Conservation (phyloP, 1,140 invertebrate genomes). For the Lordiphosa stackelbergi region DNA sequence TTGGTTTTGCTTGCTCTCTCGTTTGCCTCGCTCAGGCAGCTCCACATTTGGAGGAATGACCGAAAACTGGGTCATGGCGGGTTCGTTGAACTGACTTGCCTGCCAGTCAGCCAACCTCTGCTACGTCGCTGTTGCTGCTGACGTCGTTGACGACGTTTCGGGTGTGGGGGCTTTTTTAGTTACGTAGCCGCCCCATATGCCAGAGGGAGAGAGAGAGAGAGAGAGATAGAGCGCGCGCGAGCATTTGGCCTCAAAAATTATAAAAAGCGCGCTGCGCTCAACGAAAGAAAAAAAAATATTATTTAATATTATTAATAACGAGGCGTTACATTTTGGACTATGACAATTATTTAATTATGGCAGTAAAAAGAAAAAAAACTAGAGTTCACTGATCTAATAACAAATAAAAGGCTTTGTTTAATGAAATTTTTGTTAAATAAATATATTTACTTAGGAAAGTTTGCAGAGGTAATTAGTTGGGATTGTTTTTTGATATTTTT, state of each 20-base stretch:
- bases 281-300: constrained; percentile 44
- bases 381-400: constrained; percentile 9
- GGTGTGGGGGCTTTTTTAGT: constrained; percentile 51
- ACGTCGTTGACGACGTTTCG: constrained; percentile 26
- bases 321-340: constrained; percentile 17
- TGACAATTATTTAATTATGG: constrained; percentile 18
- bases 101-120: constrained; percentile 51
- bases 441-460: constrained; percentile 28
- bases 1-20: constrained; percentile 16
- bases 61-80: constrained; percentile 77
- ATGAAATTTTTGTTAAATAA: constrained; percentile 1
- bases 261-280: constrained; percentile 3
- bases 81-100: constrained; percentile 77
- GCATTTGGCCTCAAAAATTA: constrained; percentile 59
- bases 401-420: constrained; percentile 1
- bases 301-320: constrained; percentile 63
- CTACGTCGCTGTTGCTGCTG: constrained; percentile 27
- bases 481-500: too few species aligned
- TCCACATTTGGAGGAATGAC: constrained; percentile 77
- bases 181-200: constrained; percentile 58
- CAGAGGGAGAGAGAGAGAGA: constrained; percentile 9
- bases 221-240: constrained; percentile 4
- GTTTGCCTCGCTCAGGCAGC: constrained; percentile 44
- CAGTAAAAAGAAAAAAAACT: constrained; percentile 8
- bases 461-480: too few species aligned